Evolutionary conservation across 2,113 vertebrate species (phyloP), one percentile per base, ranked within the genome.

Genomic region (Eublepharis macularius): DNA sequence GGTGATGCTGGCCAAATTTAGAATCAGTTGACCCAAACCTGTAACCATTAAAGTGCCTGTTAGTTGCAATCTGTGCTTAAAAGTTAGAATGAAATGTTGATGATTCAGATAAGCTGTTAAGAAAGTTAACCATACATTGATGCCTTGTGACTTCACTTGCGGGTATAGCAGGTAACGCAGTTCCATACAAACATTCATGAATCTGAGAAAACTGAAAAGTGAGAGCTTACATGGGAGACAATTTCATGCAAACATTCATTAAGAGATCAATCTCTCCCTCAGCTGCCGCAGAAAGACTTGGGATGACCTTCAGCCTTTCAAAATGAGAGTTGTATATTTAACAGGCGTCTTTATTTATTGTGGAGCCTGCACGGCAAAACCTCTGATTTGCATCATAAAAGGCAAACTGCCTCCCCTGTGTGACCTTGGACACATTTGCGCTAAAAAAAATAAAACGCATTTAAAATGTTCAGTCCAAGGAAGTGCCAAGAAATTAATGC

Each of bases 311-410:
- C 86, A 0, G 39, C 29, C 82, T 88, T 86, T 75, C 54, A 94
- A 93, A 91, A 91, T 84, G 88, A 82, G 91, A 92, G 86, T 87
- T 57, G 74, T 87, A 90, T 89, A 92, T 92, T 83, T 93, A 91
- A 93, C 88, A 80, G 80, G 32, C 88, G 78, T 86, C 91, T 94
- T 95, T 94, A 93, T 95, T 94, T 95, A 94, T 88, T 88, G 85
- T 91, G 63, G 84, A 88, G 54, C 72, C 88, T 90, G 87, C 89
- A 76, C 91, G 94, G 91, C 83, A 91, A 94, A 92, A 86, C 66
- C 84, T 81, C 92, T 90, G 91, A 93, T 94, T 91, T 94, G 68
- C 91, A 94, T 93, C 2, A 0, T 94, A 93, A 95, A 94, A 87
- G 11, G 65, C 80, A 90, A 90, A 91, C 76, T 84, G 41, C 83